Evolutionary conservation across 2,888 invertebrate species (phyloP), one percentile per base, ranked within the genome.

Genomic region (Caenorhabditis uteleia): DNA sequence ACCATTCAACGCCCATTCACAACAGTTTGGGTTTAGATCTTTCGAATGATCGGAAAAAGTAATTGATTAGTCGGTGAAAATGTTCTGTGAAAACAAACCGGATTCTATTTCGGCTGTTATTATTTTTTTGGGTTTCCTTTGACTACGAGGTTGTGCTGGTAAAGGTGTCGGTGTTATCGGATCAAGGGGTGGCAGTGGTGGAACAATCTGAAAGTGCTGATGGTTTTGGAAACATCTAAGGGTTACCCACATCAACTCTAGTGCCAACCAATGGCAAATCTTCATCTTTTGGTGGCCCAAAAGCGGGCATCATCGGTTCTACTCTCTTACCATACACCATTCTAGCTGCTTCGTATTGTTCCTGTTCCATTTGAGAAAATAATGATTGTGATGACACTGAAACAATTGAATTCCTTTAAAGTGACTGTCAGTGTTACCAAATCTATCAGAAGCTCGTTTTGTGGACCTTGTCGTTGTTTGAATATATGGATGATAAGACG

Each of bases 1-100:
- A 46, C 71, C 71, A 20, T 66, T 50, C 14, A 71, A 31, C 4
- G 71, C 71, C 71, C 71, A 71, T 47, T 62, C 56, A 46, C 71
- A 71, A 48, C 71, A 71, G n/a, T 55, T 23, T 12, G 36, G 27
- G 26, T 34, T 47, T 2, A 23, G n/a, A 49, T 64, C 64, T 23
- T 39, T 46, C 7, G 43, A 8, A 10, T 12, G 6, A 7, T 43
- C 43, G 21, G 33, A 29, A 46, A 31, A 33, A 18, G 14, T 18
- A n/a, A 5, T 33, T 23, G n/a, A n/a, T n/a, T n/a, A n/a, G n/a
- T n/a, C n/a, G n/a, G n/a, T n/a, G n/a, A n/a, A n/a, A n/a, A n/a
- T n/a, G n/a, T n/a, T n/a, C n/a, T n/a, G n/a, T n/a, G n/a, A n/a
- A n/a, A n/a, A n/a, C n/a, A n/a, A n/a, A n/a, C n/a, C n/a, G n/a